phyloP scores from a whole-genome alignment of 2,888 invertebrate genomes.

The Eristalinus aeneus region DNA sequence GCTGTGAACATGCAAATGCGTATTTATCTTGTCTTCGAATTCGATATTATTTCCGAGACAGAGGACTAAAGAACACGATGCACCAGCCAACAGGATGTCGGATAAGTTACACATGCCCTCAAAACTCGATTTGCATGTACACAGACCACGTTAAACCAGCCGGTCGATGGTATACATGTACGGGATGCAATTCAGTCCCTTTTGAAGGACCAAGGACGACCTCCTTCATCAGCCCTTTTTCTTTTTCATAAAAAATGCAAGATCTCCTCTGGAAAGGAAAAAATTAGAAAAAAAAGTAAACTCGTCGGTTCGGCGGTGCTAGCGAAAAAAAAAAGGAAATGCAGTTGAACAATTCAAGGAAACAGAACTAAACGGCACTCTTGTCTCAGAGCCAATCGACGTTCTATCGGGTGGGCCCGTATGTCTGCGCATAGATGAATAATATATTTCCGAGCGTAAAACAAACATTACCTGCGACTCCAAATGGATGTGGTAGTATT shows the following conservation, averaged over 20 bases:
- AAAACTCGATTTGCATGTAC: slow-evolving; percentile 55
- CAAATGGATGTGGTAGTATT: slow-evolving; percentile 38
- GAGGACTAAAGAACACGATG: background rate
- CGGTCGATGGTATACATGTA: too few species aligned
- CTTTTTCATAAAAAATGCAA: slow-evolving; percentile 42
- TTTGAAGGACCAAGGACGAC: slow-evolving; percentile 32
- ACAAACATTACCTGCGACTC: slow-evolving; percentile 78
- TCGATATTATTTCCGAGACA: slow-evolving; percentile 29
- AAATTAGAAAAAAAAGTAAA: slow-evolving; percentile 38
- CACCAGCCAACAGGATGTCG: background rate
- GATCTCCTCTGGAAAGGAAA: too few species aligned
- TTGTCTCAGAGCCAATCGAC: slow-evolving; percentile 1
- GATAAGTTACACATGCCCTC: slow-evolving; percentile 32
- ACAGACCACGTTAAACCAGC: slow-evolving; percentile 1
- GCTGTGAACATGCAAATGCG: slow-evolving; percentile 45
- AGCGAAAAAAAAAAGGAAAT: background rate
- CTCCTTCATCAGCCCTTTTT: slow-evolving; percentile 34
- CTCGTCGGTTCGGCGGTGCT: background rate
- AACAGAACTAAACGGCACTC: slow-evolving; percentile 46
- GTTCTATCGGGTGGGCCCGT: background rate
- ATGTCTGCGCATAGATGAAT: slow-evolving; percentile 71
- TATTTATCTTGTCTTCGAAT: slow-evolving; percentile 53
- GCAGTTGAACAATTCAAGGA: background rate
- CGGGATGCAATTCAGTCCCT: background rate
- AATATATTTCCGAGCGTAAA: slow-evolving; percentile 78